Conservation (phyloP, 2,113 vertebrate species). For the Antechinus flavipes region DNA sequence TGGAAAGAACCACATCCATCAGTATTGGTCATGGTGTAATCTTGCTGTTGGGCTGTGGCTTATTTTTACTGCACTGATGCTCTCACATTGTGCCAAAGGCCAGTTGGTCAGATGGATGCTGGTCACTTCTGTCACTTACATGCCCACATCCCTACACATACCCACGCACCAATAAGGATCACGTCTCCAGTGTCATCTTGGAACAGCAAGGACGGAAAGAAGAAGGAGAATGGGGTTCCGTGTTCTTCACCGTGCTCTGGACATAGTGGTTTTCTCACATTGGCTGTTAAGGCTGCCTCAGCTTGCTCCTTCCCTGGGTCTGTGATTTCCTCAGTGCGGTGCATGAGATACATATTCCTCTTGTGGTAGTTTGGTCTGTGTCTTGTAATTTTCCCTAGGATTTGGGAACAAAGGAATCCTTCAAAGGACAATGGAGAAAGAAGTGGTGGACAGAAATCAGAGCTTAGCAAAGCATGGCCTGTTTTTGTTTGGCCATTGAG, state of each 20-base stretch:
- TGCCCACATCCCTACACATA: no score
- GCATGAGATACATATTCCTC: neutral
- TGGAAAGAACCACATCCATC: no score
- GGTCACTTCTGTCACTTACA: neutral
- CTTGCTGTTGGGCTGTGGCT: no score
- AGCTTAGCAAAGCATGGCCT: neutral
- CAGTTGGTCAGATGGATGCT: no score
- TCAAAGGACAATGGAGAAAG: neutral
- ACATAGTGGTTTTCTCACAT: neutral
- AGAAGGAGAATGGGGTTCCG: conserved; percentile 28
- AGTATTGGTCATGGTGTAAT: no score
- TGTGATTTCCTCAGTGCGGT: neutral
- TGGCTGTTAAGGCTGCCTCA: conserved; percentile 29
- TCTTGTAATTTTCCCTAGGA: neutral
- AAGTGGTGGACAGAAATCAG: neutral
- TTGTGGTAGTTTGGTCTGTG: neutral
- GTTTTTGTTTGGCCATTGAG: neutral
- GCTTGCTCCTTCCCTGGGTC: conserved; percentile 11
- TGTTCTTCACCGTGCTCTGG: conserved; percentile 38
- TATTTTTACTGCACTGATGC: no score
- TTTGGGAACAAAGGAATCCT: no score
- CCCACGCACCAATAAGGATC: no score
- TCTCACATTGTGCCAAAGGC: neutral
- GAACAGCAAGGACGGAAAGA: neutral
- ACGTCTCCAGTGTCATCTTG: neutral